These are phyloP conservation scores for Melanotus villosus DNA, from an alignment of 2,888 invertebrate species.

Conservation along the genomic window DNA sequence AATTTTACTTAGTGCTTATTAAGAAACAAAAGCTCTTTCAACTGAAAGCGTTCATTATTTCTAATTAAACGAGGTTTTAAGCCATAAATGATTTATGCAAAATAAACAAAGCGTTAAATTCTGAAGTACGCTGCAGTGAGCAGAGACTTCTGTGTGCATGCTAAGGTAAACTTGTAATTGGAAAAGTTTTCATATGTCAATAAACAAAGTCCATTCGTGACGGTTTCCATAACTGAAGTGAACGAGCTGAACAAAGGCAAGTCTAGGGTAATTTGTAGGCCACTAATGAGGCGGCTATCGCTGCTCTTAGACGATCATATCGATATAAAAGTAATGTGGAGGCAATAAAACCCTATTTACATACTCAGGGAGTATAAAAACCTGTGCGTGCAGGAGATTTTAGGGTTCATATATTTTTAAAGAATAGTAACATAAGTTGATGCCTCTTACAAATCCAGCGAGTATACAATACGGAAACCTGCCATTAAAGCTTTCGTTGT, in stretches of 20 bases:
- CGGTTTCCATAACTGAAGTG: slow-evolving; percentile 56
- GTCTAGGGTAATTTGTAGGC: slow-evolving; percentile 57
- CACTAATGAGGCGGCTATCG: slow-evolving; percentile 59
- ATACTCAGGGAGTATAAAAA: slow-evolving; percentile 50
- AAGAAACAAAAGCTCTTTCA: too few species aligned
- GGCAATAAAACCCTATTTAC: slow-evolving; percentile 61
- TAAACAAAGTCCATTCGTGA: slow-evolving; percentile 57
- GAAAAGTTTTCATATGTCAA: slow-evolving; percentile 63
- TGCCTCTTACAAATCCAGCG: slow-evolving; percentile 18
- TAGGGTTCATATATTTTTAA: slow-evolving; percentile 49
- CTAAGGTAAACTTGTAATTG: slow-evolving; percentile 57
- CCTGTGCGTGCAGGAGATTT: slow-evolving; percentile 57
- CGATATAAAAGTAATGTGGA: slow-evolving; percentile 58
- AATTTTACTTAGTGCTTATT: too few species aligned
- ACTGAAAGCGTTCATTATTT: too few species aligned
- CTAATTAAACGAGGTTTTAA: slow-evolving; percentile 17
- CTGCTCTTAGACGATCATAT: slow-evolving; percentile 58
- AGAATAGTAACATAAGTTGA: slow-evolving; percentile 22
- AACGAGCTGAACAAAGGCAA: slow-evolving; percentile 54
- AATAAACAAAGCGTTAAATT: slow-evolving; percentile 34
- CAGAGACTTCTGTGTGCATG: slow-evolving; percentile 44
- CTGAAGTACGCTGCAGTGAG: slow-evolving; percentile 34
- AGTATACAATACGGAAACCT: slow-evolving; percentile 16
- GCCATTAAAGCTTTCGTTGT: slow-evolving; percentile 34
- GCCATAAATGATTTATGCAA: slow-evolving; percentile 37